phyloP scores from a whole-genome alignment of 2,888 invertebrate genomes.

The Pammene fasciana region DNA sequence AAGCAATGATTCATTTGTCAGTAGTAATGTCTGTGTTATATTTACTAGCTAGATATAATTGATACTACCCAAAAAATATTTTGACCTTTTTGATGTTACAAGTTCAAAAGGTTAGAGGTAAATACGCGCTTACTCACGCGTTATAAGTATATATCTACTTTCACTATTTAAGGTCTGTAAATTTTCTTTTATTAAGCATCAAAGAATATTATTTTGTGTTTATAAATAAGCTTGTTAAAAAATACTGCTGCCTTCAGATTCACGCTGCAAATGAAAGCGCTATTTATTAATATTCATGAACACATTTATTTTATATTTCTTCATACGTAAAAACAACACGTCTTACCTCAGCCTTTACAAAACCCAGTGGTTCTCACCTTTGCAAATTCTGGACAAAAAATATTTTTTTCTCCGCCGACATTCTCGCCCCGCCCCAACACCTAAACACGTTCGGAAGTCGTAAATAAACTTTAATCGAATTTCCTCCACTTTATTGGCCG shows the following conservation, averaged over 20 bases:
- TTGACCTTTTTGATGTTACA: too few relatives aligned
- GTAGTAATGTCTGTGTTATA: too few relatives aligned
- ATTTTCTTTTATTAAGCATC: too few relatives aligned
- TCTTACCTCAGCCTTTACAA: slow-evolving; percentile 6
- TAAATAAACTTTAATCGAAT: slow-evolving; percentile 42
- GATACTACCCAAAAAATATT: too few relatives aligned
- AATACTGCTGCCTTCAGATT: neutral
- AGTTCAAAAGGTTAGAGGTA: too few relatives aligned
- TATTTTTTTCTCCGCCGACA: slow-evolving; percentile 19
- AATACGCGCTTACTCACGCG: too few relatives aligned
- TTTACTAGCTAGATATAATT: too few relatives aligned
- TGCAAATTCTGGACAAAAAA: slow-evolving; percentile 19
- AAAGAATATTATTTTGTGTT: too few relatives aligned
- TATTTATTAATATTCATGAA: neutral
- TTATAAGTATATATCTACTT: too few relatives aligned
- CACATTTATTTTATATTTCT: neutral
- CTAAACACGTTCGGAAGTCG: slow-evolving; percentile 38
- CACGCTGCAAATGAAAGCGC: neutral
- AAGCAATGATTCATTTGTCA: too few relatives aligned
- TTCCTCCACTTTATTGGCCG: slow-evolving; percentile 38
- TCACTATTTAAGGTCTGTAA: too few relatives aligned
- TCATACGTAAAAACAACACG: slow-evolving; percentile 8
- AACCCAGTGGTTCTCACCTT: slow-evolving; percentile 10
- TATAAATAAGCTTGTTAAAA: neutral
- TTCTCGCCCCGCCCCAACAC: slow-evolving; percentile 11